Evolutionary conservation across 2,113 vertebrate genomes (phyloP).

Genomic region (Typhlomys cinereus): DNA sequence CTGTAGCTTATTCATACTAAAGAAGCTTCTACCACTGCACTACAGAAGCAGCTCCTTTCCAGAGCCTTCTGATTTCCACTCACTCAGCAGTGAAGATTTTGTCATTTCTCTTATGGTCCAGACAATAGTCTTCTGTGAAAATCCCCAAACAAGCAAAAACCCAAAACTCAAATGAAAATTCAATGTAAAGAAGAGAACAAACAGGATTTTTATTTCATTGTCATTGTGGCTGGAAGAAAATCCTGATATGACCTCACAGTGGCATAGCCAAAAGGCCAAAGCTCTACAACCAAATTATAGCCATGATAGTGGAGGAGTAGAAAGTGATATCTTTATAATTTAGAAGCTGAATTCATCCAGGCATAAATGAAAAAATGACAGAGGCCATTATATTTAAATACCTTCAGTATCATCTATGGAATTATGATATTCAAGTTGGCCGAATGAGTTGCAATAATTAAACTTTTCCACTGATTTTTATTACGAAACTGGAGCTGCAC

Average conservation of each 20-base stretch:
- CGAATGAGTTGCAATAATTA: background rate
- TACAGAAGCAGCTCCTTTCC: background rate
- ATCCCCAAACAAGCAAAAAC: background rate
- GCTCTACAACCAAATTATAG: background rate
- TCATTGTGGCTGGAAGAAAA: background rate
- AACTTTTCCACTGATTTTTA: slow-evolving; percentile 17
- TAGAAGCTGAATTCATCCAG: background rate
- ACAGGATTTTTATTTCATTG: background rate
- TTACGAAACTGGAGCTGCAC: background rate
- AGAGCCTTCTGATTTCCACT: background rate
- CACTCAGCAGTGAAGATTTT: background rate
- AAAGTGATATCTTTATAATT: background rate
- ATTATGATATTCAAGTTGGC: background rate
- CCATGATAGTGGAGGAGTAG: background rate
- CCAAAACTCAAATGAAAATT: background rate
- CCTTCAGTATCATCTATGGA: background rate
- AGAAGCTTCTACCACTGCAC: background rate
- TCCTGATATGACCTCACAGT: background rate
- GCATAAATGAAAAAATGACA: background rate
- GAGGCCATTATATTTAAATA: background rate
- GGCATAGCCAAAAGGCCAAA: background rate
- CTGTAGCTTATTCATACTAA: background rate
- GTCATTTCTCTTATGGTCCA: background rate
- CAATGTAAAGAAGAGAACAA: background rate
- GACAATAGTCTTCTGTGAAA: background rate